Evolutionary conservation across 2,888 invertebrate species (phyloP).

Genomic region (Tachina grossa): DNA sequence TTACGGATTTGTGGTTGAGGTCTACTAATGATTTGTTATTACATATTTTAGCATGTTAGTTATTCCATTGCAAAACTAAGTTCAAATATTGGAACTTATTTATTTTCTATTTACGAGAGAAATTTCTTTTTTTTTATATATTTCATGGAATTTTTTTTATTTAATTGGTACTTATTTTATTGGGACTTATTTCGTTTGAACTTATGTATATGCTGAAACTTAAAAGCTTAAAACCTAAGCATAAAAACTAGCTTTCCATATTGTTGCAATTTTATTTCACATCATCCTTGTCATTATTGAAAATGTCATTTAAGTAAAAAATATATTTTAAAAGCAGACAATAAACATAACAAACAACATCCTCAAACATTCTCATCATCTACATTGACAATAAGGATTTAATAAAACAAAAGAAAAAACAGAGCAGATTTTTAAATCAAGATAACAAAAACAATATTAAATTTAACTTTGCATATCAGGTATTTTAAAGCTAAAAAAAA

Average conservation of each 20-base stretch:
- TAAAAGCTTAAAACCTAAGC: background rate
- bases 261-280: slow-evolving; percentile 34
- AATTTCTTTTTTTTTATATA: too few species aligned
- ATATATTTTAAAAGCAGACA: slow-evolving; percentile 20
- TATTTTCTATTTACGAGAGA: too few species aligned
- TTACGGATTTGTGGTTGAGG: too few species aligned
- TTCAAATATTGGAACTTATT: too few species aligned
- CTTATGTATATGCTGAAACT: too few species aligned
- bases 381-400: slow-evolving; percentile 57
- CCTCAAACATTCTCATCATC: slow-evolving; percentile 60
- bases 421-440: slow-evolving; percentile 67
- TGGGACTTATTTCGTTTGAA: too few species aligned
- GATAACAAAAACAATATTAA: slow-evolving; percentile 68
- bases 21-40: too few species aligned
- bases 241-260: slow-evolving; percentile 22
- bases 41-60: too few species aligned
- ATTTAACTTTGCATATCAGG: slow-evolving; percentile 65
- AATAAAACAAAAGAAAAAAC: slow-evolving; percentile 53
- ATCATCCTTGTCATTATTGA: slow-evolving; percentile 67
- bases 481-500: slow-evolving; percentile 27
- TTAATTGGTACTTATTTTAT: too few species aligned
- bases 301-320: slow-evolving; percentile 50
- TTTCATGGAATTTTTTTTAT: too few species aligned
- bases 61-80: too few species aligned
- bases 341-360: slow-evolving; percentile 62